phyloP scores from a whole-genome alignment of 2,113 vertebrate genomes.

The Nematolebias whitei region DNA sequence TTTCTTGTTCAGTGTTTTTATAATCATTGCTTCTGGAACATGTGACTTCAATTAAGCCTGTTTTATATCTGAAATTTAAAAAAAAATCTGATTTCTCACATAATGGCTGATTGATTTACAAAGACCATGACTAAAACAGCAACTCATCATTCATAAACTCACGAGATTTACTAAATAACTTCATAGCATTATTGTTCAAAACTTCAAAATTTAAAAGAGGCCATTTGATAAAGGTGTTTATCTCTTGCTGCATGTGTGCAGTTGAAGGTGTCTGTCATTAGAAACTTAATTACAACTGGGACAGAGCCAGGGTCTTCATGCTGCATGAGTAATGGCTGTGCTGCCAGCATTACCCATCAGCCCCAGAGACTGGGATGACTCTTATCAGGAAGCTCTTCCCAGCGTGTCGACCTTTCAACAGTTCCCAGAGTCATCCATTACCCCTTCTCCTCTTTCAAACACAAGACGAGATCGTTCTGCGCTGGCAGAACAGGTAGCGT shows the following conservation, averaged over 20 bases:
- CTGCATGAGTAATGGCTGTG: slow-evolving; percentile 42
- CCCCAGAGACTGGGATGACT: slow-evolving; percentile 38
- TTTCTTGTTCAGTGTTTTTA: too few relatives aligned
- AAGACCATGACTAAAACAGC: too few relatives aligned
- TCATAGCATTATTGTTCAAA: background rate
- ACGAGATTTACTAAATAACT: too few relatives aligned
- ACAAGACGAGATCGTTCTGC: slow-evolving; percentile 1
- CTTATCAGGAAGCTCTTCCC: slow-evolving; percentile 45
- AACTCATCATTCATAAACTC: too few relatives aligned
- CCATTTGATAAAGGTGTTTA: background rate
- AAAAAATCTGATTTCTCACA: too few relatives aligned
- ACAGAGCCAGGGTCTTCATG: slow-evolving; percentile 30
- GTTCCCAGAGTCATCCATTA: slow-evolving; percentile 19
- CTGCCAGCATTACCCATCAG: slow-evolving; percentile 22
- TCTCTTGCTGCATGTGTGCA: background rate
- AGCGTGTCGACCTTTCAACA: slow-evolving; percentile 53
- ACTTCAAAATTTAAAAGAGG: background rate
- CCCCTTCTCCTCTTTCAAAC: background rate
- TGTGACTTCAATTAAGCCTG: too few relatives aligned
- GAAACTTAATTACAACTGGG: slow-evolving; percentile 39
- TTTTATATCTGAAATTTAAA: too few relatives aligned
- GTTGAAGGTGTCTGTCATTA: slow-evolving; percentile 23
- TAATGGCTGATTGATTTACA: too few relatives aligned
- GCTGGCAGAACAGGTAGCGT: slow-evolving; percentile 3
- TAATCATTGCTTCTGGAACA: too few relatives aligned